Percentiles rank a stretch among this genome's conserved stretches.
Conservation (phyloP, 2,797 vertebrate genomes). For the Pangasius sanitwongsei region DNA sequence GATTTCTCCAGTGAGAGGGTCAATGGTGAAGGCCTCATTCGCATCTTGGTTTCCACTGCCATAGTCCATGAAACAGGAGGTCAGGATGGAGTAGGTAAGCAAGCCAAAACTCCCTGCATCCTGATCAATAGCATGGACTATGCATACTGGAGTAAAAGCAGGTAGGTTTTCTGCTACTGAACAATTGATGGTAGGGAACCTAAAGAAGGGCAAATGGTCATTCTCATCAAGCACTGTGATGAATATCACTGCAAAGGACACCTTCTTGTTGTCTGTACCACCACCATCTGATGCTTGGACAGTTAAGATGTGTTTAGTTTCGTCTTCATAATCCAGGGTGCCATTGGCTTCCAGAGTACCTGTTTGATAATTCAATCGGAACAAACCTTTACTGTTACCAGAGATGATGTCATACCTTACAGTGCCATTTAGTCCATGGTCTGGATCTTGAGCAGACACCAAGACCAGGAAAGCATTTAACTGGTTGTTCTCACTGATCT, state of each 20-base stretch:
- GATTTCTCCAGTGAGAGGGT: slow-evolving; percentile 86
- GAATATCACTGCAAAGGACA: slow-evolving; percentile 79
- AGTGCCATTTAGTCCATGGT: slow-evolving; percentile 78
- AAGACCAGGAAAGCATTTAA: slow-evolving; percentile 74
- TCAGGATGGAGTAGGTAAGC: slow-evolving; percentile 85
- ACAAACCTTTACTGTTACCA: slow-evolving; percentile 81
- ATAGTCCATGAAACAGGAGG: slow-evolving; percentile 78
- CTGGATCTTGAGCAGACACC: slow-evolving; percentile 81
- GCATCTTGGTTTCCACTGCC: slow-evolving; percentile 69
- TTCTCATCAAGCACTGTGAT: slow-evolving; percentile 87
- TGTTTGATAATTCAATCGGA: slow-evolving; percentile 77
- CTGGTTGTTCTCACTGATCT: slow-evolving; percentile 80
- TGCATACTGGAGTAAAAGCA: slow-evolving; percentile 79
- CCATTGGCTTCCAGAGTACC: slow-evolving; percentile 79
- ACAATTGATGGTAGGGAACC: slow-evolving; percentile 81
- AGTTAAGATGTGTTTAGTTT: slow-evolving; percentile 77
- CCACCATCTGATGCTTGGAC: slow-evolving; percentile 81
- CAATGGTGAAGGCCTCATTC: slow-evolving; percentile 83
- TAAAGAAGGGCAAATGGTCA: slow-evolving; percentile 87
- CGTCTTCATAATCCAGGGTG: slow-evolving; percentile 86
- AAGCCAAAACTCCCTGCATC: slow-evolving; percentile 85
- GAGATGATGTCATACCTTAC: slow-evolving; percentile 82
- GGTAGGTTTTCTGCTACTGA: slow-evolving; percentile 84
- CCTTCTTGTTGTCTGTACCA: slow-evolving; percentile 65
- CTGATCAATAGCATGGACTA: slow-evolving; percentile 83